Base-by-base conservation (phyloP, 2,113 vertebrate genomes). In the Capreolus pygargus region DNA sequence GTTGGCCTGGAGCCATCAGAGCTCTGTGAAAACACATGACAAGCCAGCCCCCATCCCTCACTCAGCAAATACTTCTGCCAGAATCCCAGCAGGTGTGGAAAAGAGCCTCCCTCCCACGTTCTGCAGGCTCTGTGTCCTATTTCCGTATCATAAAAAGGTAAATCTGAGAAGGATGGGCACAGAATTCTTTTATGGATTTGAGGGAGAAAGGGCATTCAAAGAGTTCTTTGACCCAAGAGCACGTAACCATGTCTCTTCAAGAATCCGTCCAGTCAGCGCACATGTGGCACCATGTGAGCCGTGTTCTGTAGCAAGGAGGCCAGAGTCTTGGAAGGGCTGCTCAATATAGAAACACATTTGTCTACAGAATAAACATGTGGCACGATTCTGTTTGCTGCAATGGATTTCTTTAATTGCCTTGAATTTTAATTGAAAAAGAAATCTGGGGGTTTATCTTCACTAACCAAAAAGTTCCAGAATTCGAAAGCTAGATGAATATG, bases 1-100 rank as follows among this genome's bases (percentile, higher is more conserved):
- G 79, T 6, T 97, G 98, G 98, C 96, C 28, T 17, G 30, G 82
- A 87, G 96, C 97, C 97, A 74, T 70, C 27, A 17, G 52, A 2
- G 85, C 60, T 94, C 89, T 89, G 93, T 93, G 97, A 95, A 89
- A 97, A 86, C 91, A 92, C 91, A 90, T 86, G 95, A 92, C 93
- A 95, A 92, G 55, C 78, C 96, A 95, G 97, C 60, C 92, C 89
- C 89, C 84, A 27, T 5, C 45, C 91, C 52, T 79, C 90, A 91
- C 70, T 96, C 5, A 55, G 91, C 95, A 95, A 82, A 91, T 0
- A 27, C 76, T 70, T 15, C 10, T 25, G 93, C 86, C 96, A 95
- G 89, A 43, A 39, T 30, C 57, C 86, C 16, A 67, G 93, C 91
- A 97, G 97, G 93, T 86, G 91, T 55, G 81, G 94, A 17, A 85